Evolutionary conservation across 2,113 vertebrate species (phyloP).

Genomic region (Scophthalmus maximus): DNA sequence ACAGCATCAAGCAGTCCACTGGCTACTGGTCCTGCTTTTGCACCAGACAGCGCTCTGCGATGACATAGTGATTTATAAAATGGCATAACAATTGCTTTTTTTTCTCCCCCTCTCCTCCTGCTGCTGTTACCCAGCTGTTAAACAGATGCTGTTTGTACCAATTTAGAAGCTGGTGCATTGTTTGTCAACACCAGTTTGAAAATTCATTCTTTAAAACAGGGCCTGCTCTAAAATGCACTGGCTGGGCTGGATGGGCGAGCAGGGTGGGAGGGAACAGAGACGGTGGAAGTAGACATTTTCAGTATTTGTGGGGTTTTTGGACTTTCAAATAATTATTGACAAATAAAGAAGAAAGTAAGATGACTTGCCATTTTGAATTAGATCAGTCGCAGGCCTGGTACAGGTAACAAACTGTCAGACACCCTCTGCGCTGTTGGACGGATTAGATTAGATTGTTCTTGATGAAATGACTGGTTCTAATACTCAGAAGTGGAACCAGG

Average conservation of each 20-base stretch:
- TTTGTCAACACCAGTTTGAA: conserved; percentile 82
- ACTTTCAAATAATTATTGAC: conserved; percentile 61
- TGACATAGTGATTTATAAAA: conserved; percentile 82
- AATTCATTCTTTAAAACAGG: conserved; percentile 78
- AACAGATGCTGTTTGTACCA: conserved; percentile 82
- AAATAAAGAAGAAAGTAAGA: conserved; percentile 30
- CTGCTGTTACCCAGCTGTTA: conserved; percentile 80
- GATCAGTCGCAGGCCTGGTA: conserved; percentile 20
- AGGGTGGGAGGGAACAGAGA: conserved; percentile 4
- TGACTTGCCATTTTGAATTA: conserved; percentile 59
- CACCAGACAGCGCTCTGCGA: conserved; percentile 55
- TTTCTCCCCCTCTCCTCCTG: conserved; percentile 18
- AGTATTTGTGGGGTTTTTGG: conserved; percentile 43
- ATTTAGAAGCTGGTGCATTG: conserved; percentile 79
- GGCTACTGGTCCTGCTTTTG: conserved; percentile 63
- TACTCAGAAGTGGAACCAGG: conserved; percentile 64
- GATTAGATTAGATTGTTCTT: conserved; percentile 65
- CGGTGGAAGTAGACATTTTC: conserved; percentile 37
- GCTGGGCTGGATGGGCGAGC: conserved; percentile 33
- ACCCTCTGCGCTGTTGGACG: conserved; percentile 37
- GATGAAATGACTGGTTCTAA: conserved; percentile 79
- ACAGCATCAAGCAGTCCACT: conserved; percentile 71
- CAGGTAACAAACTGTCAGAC: conserved; percentile 69
- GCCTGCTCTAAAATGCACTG: conserved; percentile 45
- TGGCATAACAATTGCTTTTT: conserved; percentile 57